Percentiles rank a stretch among this genome's conserved stretches.
Conservation (phyloP, 1,140 invertebrate genomes). For the Dinoponera quadriceps region DNA sequence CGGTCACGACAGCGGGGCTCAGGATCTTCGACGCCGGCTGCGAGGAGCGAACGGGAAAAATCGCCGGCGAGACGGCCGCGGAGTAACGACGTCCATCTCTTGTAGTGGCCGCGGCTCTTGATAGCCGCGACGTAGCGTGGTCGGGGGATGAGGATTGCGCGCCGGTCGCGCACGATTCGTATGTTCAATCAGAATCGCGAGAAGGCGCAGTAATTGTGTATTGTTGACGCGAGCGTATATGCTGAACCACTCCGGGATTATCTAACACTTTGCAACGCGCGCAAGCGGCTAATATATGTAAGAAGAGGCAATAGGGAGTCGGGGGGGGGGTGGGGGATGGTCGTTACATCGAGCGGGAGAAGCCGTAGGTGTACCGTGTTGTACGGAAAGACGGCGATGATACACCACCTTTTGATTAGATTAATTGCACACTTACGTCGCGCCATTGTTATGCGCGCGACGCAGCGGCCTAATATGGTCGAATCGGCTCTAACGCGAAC, state of each 20-base stretch:
- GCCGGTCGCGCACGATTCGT: neutral
- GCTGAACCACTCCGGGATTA: conserved; percentile 37
- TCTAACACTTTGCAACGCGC: neutral
- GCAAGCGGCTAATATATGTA: neutral
- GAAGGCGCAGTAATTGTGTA: conserved; percentile 27
- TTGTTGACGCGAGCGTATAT: conserved; percentile 8
- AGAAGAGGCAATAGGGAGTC: neutral
- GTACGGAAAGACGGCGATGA: conserved; percentile 38
- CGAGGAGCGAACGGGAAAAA: conserved; percentile 65
- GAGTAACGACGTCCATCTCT: conserved; percentile 29
- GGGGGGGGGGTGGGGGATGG: neutral
- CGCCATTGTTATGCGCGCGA: conserved; percentile 40
- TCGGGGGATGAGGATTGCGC: neutral
- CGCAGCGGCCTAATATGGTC: conserved; percentile 23
- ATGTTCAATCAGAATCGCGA: neutral
- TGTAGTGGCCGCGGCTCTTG: neutral
- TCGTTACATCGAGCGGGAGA: neutral
- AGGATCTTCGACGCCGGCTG: conserved; percentile 66
- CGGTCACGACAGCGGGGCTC: conserved; percentile 74
- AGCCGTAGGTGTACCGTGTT: neutral
- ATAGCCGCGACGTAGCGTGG: conserved; percentile 4
- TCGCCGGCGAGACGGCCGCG: conserved; percentile 17
- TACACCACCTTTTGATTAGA: conserved; percentile 67
- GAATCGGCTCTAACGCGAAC: neutral
- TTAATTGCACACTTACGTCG: conserved; percentile 59